Conservation (phyloP, 2,113 vertebrate species). For the Aix galericulata region DNA sequence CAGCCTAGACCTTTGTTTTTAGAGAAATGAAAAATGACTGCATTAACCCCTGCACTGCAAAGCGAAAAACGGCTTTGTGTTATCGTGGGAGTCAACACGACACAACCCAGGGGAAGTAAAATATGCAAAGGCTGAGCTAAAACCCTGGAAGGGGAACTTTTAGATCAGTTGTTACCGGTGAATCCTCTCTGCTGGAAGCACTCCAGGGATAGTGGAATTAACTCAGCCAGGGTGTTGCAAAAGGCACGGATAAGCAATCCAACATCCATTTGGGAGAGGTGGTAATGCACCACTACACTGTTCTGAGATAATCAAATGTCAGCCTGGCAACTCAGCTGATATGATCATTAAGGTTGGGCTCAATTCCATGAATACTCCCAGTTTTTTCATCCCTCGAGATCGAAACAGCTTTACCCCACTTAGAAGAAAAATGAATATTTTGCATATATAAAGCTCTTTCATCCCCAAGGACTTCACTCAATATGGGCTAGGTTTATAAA, state of each 20-base stretch:
- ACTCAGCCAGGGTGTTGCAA: constrained; percentile 30
- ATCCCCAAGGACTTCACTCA: not conserved
- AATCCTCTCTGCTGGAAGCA: constrained; percentile 40
- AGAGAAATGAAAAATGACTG: not conserved
- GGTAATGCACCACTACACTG: not conserved
- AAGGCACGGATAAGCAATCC: constrained; percentile 47
- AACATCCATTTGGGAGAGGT: constrained; percentile 49
- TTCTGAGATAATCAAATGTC: constrained; percentile 45
- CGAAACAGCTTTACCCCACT: constrained; percentile 14
- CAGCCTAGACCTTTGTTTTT: not conserved
- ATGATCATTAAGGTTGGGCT: constrained; percentile 56
- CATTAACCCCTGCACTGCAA: not conserved
- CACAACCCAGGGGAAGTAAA: not conserved
- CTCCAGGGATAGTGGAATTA: constrained; percentile 29
- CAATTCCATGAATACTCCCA: constrained; percentile 52
- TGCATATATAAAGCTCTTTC: constrained; percentile 39
- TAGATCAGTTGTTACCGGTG: not conserved
- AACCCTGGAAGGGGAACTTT: not conserved
- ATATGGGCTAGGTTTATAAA: not conserved
- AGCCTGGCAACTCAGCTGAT: constrained; percentile 53
- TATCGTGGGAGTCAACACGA: not conserved
- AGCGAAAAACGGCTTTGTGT: not conserved
- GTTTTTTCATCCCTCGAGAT: constrained; percentile 37
- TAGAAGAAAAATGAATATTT: constrained; percentile 33
- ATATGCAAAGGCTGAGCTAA: not conserved